Percentiles rank a stretch among this genome's conserved stretches.
phyloP scores from a whole-genome alignment of 2,113 vertebrate species.

The Euleptes europaea region DNA sequence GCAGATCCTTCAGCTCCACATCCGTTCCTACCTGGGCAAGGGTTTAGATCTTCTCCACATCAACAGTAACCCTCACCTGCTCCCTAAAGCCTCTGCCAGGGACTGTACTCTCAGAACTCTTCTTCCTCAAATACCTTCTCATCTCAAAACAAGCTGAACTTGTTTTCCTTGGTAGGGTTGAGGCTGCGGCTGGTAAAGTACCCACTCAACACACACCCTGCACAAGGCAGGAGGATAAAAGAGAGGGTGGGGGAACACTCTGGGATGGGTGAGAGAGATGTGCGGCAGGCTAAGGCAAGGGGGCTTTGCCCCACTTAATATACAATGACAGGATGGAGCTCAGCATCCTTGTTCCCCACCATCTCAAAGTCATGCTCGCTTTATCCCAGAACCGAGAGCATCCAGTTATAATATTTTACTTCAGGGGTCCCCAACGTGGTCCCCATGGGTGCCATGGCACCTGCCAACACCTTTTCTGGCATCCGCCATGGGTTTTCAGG shows the following conservation, averaged over 20 bases:
- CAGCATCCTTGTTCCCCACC: neutral
- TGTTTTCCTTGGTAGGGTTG: neutral
- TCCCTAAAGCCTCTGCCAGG: neutral
- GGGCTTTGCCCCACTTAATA: neutral
- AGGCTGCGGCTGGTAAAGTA: neutral
- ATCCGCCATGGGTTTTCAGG: too few relatives aligned
- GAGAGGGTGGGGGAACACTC: neutral
- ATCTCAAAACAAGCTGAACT: slow-evolving; percentile 8
- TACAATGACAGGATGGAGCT: neutral
- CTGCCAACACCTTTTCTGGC: too few relatives aligned
- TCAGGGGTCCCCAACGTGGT: too few relatives aligned
- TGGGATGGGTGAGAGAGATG: neutral
- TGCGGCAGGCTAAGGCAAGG: neutral
- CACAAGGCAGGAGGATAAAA: neutral
- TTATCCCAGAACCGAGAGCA: neutral
- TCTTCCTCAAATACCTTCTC: neutral
- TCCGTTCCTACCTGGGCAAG: neutral
- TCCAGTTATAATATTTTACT: neutral
- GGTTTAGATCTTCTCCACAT: neutral
- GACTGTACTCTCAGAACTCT: neutral
- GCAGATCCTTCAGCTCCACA: neutral
- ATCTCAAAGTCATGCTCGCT: neutral
- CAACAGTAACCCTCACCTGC: neutral
- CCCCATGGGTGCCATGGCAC: too few relatives aligned
- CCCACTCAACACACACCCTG: neutral